Evolutionary conservation across 2,113 vertebrate genomes (phyloP).

Genomic region (Chloebia gouldiae): DNA sequence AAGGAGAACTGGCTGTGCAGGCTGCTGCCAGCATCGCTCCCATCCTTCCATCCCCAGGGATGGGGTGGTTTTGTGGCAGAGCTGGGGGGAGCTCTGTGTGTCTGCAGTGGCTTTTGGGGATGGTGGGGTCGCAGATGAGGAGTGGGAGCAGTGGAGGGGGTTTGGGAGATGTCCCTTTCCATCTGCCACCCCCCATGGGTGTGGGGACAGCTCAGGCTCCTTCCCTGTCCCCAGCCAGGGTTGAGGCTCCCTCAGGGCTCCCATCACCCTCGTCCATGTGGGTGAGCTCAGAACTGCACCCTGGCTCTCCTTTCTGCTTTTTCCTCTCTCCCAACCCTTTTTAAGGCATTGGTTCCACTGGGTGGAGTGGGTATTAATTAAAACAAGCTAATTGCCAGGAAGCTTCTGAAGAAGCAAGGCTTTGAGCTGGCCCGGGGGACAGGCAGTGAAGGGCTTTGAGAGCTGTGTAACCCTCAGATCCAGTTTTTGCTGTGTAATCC

Average conservation of each 20-base stretch:
- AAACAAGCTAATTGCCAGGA: background rate
- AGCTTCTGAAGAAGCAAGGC: background rate
- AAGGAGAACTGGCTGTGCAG: background rate
- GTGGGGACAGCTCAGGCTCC: background rate
- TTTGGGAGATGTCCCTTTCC: background rate
- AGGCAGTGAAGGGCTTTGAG: background rate
- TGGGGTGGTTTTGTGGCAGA: background rate
- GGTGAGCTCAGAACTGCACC: background rate
- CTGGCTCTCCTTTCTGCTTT: background rate
- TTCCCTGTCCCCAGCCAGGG: background rate
- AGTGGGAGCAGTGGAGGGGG: background rate
- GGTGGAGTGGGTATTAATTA: background rate
- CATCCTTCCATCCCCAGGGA: fast-evolving
- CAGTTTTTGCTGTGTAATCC: background rate
- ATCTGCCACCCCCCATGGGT: background rate
- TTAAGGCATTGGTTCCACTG: background rate
- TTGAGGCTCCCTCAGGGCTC: fast-evolving
- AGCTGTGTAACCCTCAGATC: background rate
- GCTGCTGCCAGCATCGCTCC: background rate
- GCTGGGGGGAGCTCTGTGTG: background rate
- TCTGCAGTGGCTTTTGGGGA: background rate
- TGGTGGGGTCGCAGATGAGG: fast-evolving
- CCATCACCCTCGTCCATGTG: fast-evolving
- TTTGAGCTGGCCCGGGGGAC: background rate
- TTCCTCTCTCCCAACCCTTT: background rate